These are phyloP conservation scores for Syngnathus floridae DNA, from an alignment of 2,113 vertebrate genomes.

Conservation along the genomic window DNA sequence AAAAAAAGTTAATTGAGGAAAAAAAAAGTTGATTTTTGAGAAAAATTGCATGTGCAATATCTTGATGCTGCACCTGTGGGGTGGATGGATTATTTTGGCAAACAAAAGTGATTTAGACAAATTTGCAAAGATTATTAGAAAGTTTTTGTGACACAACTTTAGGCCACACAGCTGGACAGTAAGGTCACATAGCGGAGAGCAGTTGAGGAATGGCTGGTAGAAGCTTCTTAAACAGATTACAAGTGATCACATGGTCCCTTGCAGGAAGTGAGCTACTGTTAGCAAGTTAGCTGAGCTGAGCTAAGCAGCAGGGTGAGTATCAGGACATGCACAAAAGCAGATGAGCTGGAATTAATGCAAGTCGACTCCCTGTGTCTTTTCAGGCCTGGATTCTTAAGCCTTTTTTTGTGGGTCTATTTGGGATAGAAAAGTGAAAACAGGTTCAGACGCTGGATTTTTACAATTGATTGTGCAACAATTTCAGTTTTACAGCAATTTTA, in stretches of 20 bases:
- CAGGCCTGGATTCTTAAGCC: background rate
- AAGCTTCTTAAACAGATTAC: constrained; percentile 33
- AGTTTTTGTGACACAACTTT: too few species aligned
- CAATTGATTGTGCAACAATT: too few species aligned
- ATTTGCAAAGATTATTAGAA: too few species aligned
- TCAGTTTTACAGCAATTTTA: too few species aligned
- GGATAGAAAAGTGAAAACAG: background rate
- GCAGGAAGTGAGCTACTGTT: constrained; percentile 23
- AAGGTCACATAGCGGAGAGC: background rate
- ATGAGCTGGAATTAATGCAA: background rate
- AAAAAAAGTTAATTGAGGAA: too few species aligned
- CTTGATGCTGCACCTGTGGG: too few species aligned
- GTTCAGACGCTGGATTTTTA: background rate
- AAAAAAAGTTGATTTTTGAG: too few species aligned
- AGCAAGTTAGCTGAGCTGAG: constrained; percentile 2
- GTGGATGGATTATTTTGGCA: too few species aligned
- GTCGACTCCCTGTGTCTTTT: background rate
- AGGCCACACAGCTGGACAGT: background rate
- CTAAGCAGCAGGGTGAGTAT: background rate
- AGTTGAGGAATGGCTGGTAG: constrained; percentile 1
- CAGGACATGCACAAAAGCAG: constrained; percentile 7
- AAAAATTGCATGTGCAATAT: too few species aligned
- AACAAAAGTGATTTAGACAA: too few species aligned
- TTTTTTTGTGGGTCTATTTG: background rate
- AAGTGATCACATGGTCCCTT: constrained; percentile 13